Evolutionary conservation across 2,113 vertebrate species (phyloP).

Genomic region (Phasianus colchicus): DNA sequence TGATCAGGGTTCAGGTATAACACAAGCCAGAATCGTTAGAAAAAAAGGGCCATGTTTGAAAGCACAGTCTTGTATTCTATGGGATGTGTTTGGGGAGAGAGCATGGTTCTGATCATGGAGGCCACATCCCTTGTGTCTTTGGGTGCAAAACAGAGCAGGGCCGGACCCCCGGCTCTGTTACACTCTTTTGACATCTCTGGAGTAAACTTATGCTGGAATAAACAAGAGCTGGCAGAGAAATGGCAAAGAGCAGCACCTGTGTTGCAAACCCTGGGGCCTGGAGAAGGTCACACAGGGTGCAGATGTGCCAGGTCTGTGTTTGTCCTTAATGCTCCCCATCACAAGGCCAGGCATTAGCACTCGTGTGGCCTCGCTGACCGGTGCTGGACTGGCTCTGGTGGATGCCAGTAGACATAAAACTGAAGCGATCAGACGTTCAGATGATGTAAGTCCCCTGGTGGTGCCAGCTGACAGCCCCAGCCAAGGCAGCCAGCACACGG

Average conservation of each 20-base stretch:
- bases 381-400: neutral
- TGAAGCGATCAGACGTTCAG: neutral
- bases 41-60: neutral
- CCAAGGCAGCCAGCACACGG: too few species aligned
- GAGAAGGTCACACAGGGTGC: neutral
- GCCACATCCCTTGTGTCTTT: neutral
- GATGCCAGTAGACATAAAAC: neutral
- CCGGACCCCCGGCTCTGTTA: neutral
- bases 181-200: neutral
- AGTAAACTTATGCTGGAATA: neutral
- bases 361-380: neutral
- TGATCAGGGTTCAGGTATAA: neutral
- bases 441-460: neutral
- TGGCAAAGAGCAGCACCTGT: neutral
- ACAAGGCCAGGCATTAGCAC: neutral
- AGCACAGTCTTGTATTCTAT: neutral
- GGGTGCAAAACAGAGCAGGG: neutral
- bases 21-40: neutral
- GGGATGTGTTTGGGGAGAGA: neutral
- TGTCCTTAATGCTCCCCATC: neutral
- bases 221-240: neutral
- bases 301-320: rapidly evolving
- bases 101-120: neutral
- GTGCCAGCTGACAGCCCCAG: neutral
- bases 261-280: neutral